Conservation (phyloP, 64 coral and sea anemone species). For the Pachyseris speciosa region DNA sequence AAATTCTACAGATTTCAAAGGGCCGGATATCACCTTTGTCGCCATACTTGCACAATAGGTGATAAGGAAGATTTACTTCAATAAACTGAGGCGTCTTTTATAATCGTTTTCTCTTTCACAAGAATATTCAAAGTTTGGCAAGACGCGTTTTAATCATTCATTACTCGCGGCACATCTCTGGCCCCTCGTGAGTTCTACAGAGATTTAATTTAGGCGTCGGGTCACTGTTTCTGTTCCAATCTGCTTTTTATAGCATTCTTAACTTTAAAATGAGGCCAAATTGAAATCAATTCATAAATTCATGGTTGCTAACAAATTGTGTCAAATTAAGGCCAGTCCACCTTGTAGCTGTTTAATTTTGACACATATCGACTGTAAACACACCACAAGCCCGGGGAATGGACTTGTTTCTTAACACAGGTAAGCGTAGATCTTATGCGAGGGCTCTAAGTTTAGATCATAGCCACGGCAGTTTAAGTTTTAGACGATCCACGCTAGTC, state of each 20-base stretch:
- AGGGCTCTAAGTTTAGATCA: no score
- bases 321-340: no score
- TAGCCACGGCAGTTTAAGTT: no score
- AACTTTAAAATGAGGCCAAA: not conserved
- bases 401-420: no score
- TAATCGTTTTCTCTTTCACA: not conserved
- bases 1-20: not conserved
- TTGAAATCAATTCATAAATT: not conserved
- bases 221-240: not conserved
- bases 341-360: no score
- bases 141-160: conserved; percentile 22
- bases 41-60: no score
- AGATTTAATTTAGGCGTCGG: not conserved
- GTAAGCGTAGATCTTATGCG: no score
- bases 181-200: not conserved
- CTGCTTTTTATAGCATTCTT: not conserved
- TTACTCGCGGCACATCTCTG: not conserved
- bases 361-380: no score
- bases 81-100: no score
- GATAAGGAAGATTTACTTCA: not conserved
- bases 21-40: not conserved
- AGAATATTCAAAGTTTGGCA: not conserved
- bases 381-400: no score
- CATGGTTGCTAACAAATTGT: not conserved
- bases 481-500: no score